phyloP scores from a whole-genome alignment of 2,797 vertebrate species.

The Acridotheres tristis region DNA sequence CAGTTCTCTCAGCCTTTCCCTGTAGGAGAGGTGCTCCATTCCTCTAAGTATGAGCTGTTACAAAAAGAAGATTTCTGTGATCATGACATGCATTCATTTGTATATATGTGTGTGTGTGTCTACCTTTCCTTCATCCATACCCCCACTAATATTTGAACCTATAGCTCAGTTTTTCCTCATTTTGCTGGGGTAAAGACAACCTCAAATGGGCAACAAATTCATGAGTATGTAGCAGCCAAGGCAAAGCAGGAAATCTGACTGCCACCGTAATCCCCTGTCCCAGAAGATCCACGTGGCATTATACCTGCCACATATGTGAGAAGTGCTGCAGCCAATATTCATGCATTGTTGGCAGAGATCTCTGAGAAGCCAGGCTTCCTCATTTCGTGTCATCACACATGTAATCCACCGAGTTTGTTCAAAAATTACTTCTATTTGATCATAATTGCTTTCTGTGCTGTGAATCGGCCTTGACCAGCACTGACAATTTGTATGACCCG shows the following conservation, averaged over 20 bases:
- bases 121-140: neutral
- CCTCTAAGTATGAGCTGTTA: neutral
- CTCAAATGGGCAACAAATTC: neutral
- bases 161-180: neutral
- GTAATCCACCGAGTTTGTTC: neutral
- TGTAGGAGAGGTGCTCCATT: neutral
- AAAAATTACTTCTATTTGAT: neutral
- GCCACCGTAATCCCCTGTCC: no score
- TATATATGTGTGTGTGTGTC: fast-evolving
- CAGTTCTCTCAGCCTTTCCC: neutral
- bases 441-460: neutral
- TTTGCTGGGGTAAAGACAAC: neutral
- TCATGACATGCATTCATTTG: neutral
- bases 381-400: neutral
- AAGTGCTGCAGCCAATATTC: fast-evolving
- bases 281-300: neutral
- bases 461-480: neutral
- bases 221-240: neutral
- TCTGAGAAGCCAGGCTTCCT: neutral
- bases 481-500: neutral
- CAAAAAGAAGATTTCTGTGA: neutral
- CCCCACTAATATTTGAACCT: neutral
- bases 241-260: neutral
- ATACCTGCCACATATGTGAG: neutral
- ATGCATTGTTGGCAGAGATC: neutral